A percentile compares a stretch with the other conserved stretches of the same genome.
Conservation (phyloP, 2,888 invertebrate species). For the Eulithis testata region DNA sequence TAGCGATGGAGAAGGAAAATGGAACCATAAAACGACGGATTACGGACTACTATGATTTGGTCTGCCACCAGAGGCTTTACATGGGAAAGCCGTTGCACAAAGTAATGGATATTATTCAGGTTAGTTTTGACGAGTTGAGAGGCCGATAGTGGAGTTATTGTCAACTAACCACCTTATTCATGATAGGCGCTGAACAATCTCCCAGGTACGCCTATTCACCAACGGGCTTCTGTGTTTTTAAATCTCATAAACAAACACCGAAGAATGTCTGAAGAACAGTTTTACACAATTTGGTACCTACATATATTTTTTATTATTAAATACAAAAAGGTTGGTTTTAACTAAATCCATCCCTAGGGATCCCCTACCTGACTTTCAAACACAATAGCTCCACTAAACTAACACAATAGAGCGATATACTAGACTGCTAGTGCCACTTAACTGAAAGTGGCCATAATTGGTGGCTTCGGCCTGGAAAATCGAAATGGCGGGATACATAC, state of each 20-base stretch:
- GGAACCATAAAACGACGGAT: conserved; percentile 76
- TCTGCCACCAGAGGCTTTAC: conserved; percentile 85
- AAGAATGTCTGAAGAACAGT: no score
- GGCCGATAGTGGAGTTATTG: background rate
- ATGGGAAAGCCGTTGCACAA: conserved; percentile 86
- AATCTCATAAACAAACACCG: no score
- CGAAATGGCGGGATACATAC: no score
- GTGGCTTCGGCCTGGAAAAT: background rate
- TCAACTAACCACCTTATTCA: no score
- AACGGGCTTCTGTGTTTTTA: no score
- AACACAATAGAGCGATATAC: background rate
- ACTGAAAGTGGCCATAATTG: background rate
- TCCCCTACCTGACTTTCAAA: background rate
- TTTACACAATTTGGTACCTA: no score
- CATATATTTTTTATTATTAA: no score
- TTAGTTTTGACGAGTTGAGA: conserved; percentile 58
- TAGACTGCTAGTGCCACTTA: background rate
- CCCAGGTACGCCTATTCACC: no score
- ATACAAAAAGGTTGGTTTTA: no score
- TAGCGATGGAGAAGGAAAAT: conserved; percentile 81
- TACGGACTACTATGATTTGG: conserved; percentile 83
- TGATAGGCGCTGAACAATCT: no score
- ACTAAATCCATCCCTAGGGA: no score
- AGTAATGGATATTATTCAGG: conserved; percentile 87
- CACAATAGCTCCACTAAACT: background rate